Evolutionary conservation across 2,888 invertebrate species (phyloP), one percentile per base, ranked within the genome.

Genomic region (Drosophila falleni): DNA sequence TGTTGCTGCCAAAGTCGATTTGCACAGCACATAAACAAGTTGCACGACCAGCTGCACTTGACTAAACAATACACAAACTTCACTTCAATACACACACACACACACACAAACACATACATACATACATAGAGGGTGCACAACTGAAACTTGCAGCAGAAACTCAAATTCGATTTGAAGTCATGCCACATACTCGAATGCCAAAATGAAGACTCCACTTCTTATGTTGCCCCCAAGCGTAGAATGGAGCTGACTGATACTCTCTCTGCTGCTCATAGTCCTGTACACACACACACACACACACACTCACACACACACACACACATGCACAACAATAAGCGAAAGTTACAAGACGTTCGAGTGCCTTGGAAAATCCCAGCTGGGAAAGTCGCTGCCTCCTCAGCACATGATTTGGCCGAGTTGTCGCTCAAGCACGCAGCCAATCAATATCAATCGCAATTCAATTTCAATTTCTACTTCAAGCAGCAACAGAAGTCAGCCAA

Each of bases 391-490:
- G 75, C 54, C 61, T 68, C 51, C 61, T 68, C 51, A 71, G 74
- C 78, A 77, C 87, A 89, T 74, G 89, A 89, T 89, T 89, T 83
- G 76, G 73, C 72, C 85, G 76, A 89, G 77, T 84, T 87, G 86
- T 89, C 89, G 89, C 74, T 89, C 84, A 87, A 86, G 86, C 80
- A 83, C 84, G 87, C 85, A 90, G 81, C 89, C 91, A 90, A 91
- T 91, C 90, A 91, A 90, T 91, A 90, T 91, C 91, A 90, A 90
- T 91, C 80, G 88, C 86, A 89, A 91, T 91, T 89, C 89, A 86
- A 90, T 90, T 90, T 90, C 89, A 87, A 79, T 87, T 90, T 83
- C 77, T 77, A 74, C 89, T 83, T 74, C 67, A 82, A 79, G 83
- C 79, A 55, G 64, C 46, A 35, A 41, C 83, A 85, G 78, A 87